phyloP scores from a whole-genome alignment of 2,888 invertebrate genomes.

The Nebria salina region DNA sequence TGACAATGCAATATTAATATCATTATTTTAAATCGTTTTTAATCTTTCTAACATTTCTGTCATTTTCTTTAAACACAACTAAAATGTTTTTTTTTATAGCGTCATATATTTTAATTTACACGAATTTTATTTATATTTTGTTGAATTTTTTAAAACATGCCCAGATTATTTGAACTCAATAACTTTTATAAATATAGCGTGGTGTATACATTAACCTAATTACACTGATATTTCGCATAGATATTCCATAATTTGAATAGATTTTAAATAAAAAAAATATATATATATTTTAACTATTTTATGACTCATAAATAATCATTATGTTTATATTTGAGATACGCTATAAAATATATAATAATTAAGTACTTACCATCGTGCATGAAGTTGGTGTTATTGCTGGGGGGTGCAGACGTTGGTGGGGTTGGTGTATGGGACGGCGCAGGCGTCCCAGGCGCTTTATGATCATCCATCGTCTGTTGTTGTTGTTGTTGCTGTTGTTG shows the following conservation, averaged over 20 bases:
- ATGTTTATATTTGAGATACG: not conserved
- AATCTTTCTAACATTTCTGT: too few relatives aligned
- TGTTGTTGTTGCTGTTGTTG: slow-evolving; percentile 58
- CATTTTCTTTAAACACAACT: too few relatives aligned
- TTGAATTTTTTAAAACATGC: too few relatives aligned
- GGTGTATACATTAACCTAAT: not conserved
- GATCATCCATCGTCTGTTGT: slow-evolving; percentile 60
- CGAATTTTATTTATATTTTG: too few relatives aligned
- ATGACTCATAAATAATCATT: not conserved
- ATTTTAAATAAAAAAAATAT: slow-evolving; percentile 2
- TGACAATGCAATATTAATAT: too few relatives aligned
- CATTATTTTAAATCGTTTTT: too few relatives aligned
- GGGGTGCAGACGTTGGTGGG: slow-evolving; percentile 50
- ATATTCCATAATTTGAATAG: not conserved
- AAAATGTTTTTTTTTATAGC: too few relatives aligned
- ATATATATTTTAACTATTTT: not conserved
- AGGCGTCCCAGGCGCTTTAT: slow-evolving; percentile 59
- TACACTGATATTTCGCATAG: not conserved
- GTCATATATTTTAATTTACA: too few relatives aligned
- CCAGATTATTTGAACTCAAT: not conserved
- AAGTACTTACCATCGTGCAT: slow-evolving; percentile 69
- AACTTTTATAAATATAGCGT: not conserved
- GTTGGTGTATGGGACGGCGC: slow-evolving; percentile 64
- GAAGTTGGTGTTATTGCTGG: slow-evolving; percentile 59
- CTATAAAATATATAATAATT: slow-evolving; percentile 57